Percentiles rank a stretch among this genome's conserved stretches.
phyloP scores from a whole-genome alignment of 2,888 invertebrate species.

The Oegoconia quadripuncta region DNA sequence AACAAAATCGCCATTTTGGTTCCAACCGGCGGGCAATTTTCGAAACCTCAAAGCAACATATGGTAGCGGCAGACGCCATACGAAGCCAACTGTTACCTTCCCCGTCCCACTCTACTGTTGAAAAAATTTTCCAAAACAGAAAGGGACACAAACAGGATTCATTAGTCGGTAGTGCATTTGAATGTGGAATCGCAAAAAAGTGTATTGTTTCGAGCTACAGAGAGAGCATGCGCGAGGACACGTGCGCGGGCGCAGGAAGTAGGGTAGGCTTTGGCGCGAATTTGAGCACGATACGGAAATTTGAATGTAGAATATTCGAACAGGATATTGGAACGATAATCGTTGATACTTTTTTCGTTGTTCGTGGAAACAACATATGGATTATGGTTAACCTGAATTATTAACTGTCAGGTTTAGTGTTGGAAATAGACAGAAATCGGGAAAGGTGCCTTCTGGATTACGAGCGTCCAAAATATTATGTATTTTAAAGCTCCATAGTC shows the following conservation, averaged over 20 bases:
- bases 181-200: slow-evolving; percentile 70
- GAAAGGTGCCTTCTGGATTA: too few species aligned
- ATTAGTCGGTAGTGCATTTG: slow-evolving; percentile 73
- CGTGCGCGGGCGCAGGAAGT: slow-evolving; percentile 60
- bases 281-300: slow-evolving; percentile 58
- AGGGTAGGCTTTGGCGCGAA: slow-evolving; percentile 73
- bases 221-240: slow-evolving; percentile 57
- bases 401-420: not conserved
- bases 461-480: too few species aligned
- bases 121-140: slow-evolving; percentile 27
- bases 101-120: slow-evolving; percentile 39
- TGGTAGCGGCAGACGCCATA: slow-evolving; percentile 74
- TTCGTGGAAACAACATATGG: slow-evolving; percentile 61
- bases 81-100: slow-evolving; percentile 65
- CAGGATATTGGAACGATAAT: slow-evolving; percentile 74
- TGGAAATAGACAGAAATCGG: not conserved
- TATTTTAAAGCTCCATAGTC: too few species aligned
- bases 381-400: slow-evolving; percentile 40
- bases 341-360: slow-evolving; percentile 26
- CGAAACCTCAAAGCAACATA: slow-evolving; percentile 75
- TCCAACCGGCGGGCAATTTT: slow-evolving; percentile 62
- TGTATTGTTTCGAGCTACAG: slow-evolving; percentile 61
- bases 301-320: slow-evolving; percentile 50
- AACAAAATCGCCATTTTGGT: slow-evolving; percentile 56
- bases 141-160: slow-evolving; percentile 51